Evolutionary conservation across 2,113 vertebrate species (phyloP).

Genomic region (Alethe castanea): DNA sequence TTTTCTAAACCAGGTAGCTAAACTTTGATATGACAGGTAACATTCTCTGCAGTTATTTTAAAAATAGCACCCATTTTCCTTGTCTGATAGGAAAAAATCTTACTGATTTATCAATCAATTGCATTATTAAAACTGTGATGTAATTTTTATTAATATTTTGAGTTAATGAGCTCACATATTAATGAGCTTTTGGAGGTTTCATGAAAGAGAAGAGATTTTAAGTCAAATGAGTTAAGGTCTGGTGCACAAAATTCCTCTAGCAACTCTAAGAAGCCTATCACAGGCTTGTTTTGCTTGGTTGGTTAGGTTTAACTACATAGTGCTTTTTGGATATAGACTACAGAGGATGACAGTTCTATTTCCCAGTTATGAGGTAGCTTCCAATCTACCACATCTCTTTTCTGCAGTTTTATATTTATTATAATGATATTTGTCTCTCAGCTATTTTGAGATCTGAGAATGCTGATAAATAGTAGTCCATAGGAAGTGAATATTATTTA

Average conservation of each 20-base stretch:
- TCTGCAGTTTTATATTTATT: background rate
- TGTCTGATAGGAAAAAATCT: background rate
- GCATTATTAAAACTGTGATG: background rate
- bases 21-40: background rate
- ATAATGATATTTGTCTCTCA: background rate
- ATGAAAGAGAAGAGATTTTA: background rate
- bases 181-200: background rate
- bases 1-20: background rate
- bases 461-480: background rate
- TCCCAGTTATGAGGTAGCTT: background rate
- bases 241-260: background rate
- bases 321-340: background rate
- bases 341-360: background rate
- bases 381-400: background rate
- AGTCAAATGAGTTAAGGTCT: background rate
- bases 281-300: fast-evolving
- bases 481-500: background rate
- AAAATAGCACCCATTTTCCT: background rate
- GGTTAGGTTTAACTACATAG: background rate
- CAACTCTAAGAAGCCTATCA: background rate
- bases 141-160: background rate
- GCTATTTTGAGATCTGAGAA: background rate
- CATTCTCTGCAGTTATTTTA: background rate
- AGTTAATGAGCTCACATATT: background rate
- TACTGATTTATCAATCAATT: background rate